Conservation (phyloP, 2,113 vertebrate genomes). For the Pelmatolapia mariae region DNA sequence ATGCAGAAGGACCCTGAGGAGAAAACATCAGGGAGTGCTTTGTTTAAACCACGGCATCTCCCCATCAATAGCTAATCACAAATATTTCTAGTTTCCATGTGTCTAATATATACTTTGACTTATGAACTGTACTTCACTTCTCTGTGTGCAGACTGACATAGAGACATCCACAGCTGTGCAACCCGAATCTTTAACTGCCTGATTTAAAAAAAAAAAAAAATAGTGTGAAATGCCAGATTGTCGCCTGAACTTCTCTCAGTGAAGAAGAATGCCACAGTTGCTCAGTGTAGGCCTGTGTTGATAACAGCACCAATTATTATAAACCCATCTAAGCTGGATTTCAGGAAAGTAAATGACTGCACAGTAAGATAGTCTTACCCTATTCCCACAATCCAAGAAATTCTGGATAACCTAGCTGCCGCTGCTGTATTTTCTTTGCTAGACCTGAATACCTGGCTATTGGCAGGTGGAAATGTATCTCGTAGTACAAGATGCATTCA, state of each 20-base stretch:
- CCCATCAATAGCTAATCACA: neutral
- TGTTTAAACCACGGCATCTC: neutral
- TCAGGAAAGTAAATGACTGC: neutral
- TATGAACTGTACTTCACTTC: neutral
- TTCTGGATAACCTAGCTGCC: neutral
- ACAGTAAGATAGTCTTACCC: neutral
- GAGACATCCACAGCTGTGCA: neutral
- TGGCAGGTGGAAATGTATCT: neutral
- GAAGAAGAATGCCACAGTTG: neutral
- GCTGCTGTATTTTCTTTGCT: neutral
- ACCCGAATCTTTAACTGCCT: neutral
- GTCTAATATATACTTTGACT: neutral
- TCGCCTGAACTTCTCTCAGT: neutral
- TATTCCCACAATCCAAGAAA: neutral
- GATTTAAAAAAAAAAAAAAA: neutral
- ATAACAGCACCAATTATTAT: neutral
- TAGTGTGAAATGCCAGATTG: neutral
- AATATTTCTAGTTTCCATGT: neutral
- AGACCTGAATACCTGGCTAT: neutral
- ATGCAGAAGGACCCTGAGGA: neutral
- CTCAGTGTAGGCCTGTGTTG: neutral
- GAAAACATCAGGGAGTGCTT: neutral
- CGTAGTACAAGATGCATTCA: neutral
- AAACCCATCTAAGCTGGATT: neutral
- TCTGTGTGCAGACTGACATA: neutral